Evolutionary conservation across 2,113 vertebrate genomes (phyloP), one percentile per base, ranked within the genome.

Genomic region (Merops nubicus): DNA sequence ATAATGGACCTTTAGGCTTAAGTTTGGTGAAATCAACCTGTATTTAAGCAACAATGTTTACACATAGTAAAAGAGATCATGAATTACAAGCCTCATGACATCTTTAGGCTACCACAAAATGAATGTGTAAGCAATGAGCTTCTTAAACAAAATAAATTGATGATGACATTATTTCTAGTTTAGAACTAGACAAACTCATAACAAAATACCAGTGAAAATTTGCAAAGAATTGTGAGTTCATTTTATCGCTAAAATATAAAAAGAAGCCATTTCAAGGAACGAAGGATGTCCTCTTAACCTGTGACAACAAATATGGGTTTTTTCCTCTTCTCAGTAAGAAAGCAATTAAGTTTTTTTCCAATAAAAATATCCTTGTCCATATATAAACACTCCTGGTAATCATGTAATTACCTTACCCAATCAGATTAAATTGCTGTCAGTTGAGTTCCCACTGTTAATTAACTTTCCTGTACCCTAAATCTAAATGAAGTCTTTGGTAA

Each of bases 351-450:
- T 63, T 92, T 95, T 98, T 97, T 97, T 96, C 97, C 98, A 98
- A 98, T 99, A 98, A 99, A 99, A 98, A 99, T 98, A 99, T 98
- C 98, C 97, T 97, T 96, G 91, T 98, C 93, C 96, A 98, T 97
- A 98, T 97, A 98, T 98, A 98, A 98, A 97, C 98, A 98, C 97
- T 98, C 98, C 98, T 98, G 97, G 98, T 98, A 98, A 99, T 98
- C 98, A 98, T 98, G 98, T 98, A 99, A 99, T 98, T 98, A 98
- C 98, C 97, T 98, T 97, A 98, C 98, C 98, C 98, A 98, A 98
- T 98, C 98, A 98, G 97, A 98, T 97, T 98, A 98, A 98, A 98
- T 97, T 98, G 97, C 97, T 98, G 97, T 98, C 97, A 97, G 97
- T 97, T 97, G 95, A 97, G 96, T 96, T 97, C 97, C 97, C 97